A percentile compares a stretch with the other conserved stretches of the same genome.
Conservation (phyloP, 2,888 invertebrate species). For the Oeneis ivallda region DNA sequence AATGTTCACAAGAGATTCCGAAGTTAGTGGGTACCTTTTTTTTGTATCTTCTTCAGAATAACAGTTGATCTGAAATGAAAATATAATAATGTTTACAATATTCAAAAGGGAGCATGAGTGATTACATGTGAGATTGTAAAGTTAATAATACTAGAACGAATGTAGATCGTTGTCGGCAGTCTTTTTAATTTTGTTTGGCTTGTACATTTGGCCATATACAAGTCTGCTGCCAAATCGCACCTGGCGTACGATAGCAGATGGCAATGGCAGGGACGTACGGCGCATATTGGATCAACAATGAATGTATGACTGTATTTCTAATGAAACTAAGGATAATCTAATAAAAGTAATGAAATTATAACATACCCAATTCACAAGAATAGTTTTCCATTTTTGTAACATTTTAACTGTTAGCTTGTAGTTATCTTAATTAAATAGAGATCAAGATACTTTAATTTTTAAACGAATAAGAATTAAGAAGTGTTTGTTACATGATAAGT, state of each 20-base stretch:
- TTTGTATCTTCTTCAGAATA: conserved; percentile 58
- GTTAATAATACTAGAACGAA: neutral
- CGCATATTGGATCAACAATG: conserved; percentile 9
- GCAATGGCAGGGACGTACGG: neutral
- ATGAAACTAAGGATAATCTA: too few species aligned
- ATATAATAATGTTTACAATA: neutral
- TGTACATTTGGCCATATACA: conserved; percentile 11
- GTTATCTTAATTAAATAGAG: neutral
- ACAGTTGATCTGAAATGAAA: conserved; percentile 69
- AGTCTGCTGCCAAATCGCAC: neutral
- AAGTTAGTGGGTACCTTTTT: conserved; percentile 50
- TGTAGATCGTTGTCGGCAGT: neutral
- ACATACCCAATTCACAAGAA: conserved; percentile 73
- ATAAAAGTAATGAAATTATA: neutral
- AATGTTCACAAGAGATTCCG: conserved; percentile 60
- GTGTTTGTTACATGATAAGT: conserved; percentile 26
- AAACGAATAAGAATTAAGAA: neutral
- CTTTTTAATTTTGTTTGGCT: neutral
- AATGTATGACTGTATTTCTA: too few species aligned
- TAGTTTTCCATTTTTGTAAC: conserved; percentile 71
- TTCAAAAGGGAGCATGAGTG: neutral
- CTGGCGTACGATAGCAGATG: conserved; percentile 9
- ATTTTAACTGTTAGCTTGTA: conserved; percentile 45
- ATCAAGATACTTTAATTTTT: neutral
- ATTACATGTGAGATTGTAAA: neutral